phyloP scores from a whole-genome alignment of 2,888 invertebrate species.

The Acleris laterana region DNA sequence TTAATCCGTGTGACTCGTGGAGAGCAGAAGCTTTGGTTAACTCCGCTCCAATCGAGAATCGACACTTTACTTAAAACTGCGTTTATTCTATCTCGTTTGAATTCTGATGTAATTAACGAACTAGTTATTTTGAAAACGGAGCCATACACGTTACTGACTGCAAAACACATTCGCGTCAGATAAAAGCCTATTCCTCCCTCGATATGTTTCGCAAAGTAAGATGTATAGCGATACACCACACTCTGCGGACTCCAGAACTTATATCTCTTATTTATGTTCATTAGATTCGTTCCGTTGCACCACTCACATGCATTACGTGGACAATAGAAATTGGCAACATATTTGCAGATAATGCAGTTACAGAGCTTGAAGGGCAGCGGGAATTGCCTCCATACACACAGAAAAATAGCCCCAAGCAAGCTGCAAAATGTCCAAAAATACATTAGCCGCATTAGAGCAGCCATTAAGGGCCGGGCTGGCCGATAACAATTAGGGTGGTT shows the following conservation, averaged over 20 bases:
- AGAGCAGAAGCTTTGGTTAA: constrained; percentile 22
- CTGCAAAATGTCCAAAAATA: constrained; percentile 84
- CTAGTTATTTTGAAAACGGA: too few relatives aligned
- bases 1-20: constrained; percentile 48
- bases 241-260: constrained; percentile 51
- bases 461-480: constrained; percentile 76
- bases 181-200: constrained; percentile 36
- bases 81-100: too few relatives aligned
- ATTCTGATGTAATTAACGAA: too few relatives aligned
- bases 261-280: constrained; percentile 77
- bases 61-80: constrained; percentile 6
- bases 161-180: constrained; percentile 4
- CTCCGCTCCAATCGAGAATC: constrained; percentile 4
- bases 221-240: constrained; percentile 52
- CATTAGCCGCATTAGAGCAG: constrained; percentile 83
- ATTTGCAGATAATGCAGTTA: constrained; percentile 82
- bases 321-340: constrained; percentile 83
- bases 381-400: constrained; percentile 75
- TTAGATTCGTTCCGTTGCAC: constrained; percentile 66
- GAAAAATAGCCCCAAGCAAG: constrained; percentile 81
- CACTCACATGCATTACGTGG: constrained; percentile 66
- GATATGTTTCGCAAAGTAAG: constrained; percentile 50
- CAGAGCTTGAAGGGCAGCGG: constrained; percentile 65
- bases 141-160: too few relatives aligned
- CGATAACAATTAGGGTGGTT: constrained; percentile 83